Evolutionary conservation across 92 coral and sea anemone species (phyloP).

Genomic region (Heliopora coerulea): DNA sequence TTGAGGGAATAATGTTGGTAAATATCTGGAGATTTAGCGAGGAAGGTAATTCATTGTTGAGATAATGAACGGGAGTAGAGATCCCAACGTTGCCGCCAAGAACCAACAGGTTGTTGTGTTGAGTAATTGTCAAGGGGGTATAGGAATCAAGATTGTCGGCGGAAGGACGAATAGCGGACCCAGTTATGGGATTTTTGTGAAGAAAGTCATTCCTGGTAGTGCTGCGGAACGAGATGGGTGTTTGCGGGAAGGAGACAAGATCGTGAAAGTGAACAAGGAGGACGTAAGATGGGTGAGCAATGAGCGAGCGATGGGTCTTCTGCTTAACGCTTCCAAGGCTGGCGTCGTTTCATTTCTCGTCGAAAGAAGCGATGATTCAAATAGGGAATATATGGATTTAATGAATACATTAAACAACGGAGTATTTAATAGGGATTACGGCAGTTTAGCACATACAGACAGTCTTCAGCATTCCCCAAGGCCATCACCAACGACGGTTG

Average conservation of each 20-base stretch:
- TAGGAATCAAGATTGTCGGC: slow-evolving; percentile 92
- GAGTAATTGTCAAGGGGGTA: slow-evolving; percentile 37
- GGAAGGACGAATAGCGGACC: slow-evolving; percentile 83
- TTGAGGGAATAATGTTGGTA: no score
- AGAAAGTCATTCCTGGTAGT: slow-evolving; percentile 86
- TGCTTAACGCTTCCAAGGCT: slow-evolving; percentile 16
- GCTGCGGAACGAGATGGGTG: slow-evolving; percentile 78
- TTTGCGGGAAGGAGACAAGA: slow-evolving; percentile 83
- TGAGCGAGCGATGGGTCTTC: slow-evolving; percentile 49
- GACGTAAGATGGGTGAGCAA: slow-evolving; percentile 73
- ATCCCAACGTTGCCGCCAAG: neutral
- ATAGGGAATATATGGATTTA: slow-evolving; percentile 53
- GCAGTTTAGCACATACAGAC: slow-evolving; percentile 66
- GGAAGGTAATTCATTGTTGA: no score
- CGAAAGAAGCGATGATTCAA: slow-evolving; percentile 69
- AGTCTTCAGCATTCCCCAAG: neutral
- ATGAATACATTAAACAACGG: slow-evolving; percentile 74
- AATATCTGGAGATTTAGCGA: no score
- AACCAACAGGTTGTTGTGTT: slow-evolving; percentile 9
- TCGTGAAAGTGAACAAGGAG: slow-evolving; percentile 82
- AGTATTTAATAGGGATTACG: slow-evolving; percentile 40
- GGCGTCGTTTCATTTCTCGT: slow-evolving; percentile 76
- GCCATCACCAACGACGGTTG: slow-evolving; percentile 41
- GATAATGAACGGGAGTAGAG: neutral
- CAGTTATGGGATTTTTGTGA: slow-evolving; percentile 91